These are phyloP conservation scores for Peromyscus nudipes DNA, from an alignment of 2,797 vertebrate species.

Conservation along the genomic window DNA sequence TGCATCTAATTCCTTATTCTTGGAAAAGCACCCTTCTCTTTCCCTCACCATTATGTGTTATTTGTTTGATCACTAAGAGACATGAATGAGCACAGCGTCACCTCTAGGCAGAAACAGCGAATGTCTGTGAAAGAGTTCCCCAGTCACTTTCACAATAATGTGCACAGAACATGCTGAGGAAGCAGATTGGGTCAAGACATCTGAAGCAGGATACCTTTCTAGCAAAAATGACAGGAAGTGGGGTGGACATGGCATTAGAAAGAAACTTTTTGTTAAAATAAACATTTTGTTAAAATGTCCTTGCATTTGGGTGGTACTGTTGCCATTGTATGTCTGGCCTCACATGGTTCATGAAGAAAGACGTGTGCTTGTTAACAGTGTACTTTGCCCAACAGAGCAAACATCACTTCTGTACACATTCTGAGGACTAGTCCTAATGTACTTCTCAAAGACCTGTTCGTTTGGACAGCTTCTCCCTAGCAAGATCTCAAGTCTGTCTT, in stretches of 20 bases:
- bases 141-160: rapidly evolving
- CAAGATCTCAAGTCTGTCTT: background rate
- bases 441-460: too few species aligned
- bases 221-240: background rate
- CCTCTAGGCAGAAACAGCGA: background rate
- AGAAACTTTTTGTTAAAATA: background rate
- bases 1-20: background rate
- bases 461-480: background rate
- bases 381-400: background rate
- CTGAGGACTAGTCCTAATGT: rapidly evolving
- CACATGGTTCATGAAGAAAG: background rate
- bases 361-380: background rate
- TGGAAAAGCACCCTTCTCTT: background rate
- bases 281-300: background rate
- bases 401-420: background rate
- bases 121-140: background rate
- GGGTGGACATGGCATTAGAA: background rate
- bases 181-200: background rate
- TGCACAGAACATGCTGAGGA: background rate
- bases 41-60: too few species aligned
- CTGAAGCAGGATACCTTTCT: background rate
- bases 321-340: background rate
- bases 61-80: background rate
- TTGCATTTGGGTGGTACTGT: background rate
- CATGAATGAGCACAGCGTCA: background rate